Evolutionary conservation across 2,888 invertebrate genomes (phyloP).

Genomic region (Thyatira batis): DNA sequence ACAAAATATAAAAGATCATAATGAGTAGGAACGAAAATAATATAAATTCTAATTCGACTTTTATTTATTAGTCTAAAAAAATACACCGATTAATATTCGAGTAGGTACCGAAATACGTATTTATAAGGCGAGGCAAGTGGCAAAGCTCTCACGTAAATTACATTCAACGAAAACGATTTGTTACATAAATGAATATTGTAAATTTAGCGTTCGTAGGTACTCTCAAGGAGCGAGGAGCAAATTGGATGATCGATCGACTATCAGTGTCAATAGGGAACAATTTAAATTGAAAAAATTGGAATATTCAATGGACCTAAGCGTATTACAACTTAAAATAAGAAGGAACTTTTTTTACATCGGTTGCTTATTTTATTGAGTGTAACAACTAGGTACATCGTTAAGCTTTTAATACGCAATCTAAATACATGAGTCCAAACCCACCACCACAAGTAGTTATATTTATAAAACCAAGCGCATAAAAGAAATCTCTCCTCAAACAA

Average conservation of each 20-base stretch:
- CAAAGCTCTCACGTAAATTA: constrained; percentile 65
- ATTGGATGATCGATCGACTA: constrained; percentile 61
- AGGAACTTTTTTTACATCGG: background rate
- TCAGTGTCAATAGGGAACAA: constrained; percentile 50
- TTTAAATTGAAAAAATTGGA: constrained; percentile 25
- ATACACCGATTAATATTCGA: too few relatives aligned
- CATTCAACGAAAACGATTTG: constrained; percentile 63
- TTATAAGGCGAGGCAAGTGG: constrained; percentile 5
- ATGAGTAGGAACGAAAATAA: too few relatives aligned
- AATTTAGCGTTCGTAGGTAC: constrained; percentile 40
- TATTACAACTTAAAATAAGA: background rate
- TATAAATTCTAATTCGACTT: too few relatives aligned
- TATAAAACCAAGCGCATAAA: constrained; percentile 29
- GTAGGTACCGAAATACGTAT: too few relatives aligned
- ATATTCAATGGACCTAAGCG: constrained; percentile 5
- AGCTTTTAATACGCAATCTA: constrained; percentile 1
- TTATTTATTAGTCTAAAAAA: too few relatives aligned
- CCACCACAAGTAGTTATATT: constrained; percentile 4
- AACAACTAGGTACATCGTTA: background rate
- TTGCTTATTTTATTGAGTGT: too few relatives aligned
- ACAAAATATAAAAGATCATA: too few relatives aligned
- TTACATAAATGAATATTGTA: constrained; percentile 53
- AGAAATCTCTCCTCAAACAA: constrained; percentile 52
- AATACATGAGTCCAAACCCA: background rate
- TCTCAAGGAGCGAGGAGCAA: constrained; percentile 26